Conservation (phyloP, 1,140 invertebrate species). For the Drosophila sp. region DNA sequence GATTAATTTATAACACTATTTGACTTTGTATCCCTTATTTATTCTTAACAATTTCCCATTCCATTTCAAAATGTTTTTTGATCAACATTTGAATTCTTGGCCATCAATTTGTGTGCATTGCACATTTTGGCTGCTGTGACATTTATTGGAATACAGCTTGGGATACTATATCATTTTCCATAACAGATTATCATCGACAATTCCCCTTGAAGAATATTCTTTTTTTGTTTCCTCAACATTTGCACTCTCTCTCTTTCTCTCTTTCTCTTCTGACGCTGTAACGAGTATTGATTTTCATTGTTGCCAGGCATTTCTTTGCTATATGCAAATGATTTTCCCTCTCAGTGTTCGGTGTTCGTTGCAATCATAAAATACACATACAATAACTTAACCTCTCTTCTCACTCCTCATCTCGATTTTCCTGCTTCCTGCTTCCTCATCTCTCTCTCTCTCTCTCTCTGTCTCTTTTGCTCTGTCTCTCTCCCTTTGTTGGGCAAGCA, state of each 20-base stretch:
- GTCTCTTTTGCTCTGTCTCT: background rate
- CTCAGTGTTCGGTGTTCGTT: background rate
- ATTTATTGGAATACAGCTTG: constrained; percentile 12
- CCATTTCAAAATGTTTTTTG: background rate
- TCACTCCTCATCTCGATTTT: background rate
- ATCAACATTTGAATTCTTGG: background rate
- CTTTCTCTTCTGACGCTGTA: background rate
- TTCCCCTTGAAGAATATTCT: background rate
- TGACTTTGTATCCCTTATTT: too few relatives aligned
- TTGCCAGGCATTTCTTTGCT: constrained; percentile 10
- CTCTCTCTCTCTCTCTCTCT: background rate
- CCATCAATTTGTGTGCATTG: constrained; percentile 16
- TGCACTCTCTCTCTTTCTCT: too few relatives aligned
- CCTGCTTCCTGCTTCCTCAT: too few relatives aligned
- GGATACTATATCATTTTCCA: constrained; percentile 13
- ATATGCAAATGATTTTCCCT: constrained; percentile 13
- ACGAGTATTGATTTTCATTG: constrained; percentile 19
- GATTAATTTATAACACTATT: too few relatives aligned
- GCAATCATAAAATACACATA: constrained; percentile 22
- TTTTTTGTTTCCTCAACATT: background rate
- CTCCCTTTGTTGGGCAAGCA: constrained; percentile 4
- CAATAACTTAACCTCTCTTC: constrained; percentile 1
- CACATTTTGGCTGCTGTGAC: background rate
- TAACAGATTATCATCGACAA: constrained; percentile 6
- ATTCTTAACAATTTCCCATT: too few relatives aligned